These are phyloP conservation scores for Cuniculus paca DNA, from an alignment of 2,797 vertebrate species.

Conservation along the genomic window DNA sequence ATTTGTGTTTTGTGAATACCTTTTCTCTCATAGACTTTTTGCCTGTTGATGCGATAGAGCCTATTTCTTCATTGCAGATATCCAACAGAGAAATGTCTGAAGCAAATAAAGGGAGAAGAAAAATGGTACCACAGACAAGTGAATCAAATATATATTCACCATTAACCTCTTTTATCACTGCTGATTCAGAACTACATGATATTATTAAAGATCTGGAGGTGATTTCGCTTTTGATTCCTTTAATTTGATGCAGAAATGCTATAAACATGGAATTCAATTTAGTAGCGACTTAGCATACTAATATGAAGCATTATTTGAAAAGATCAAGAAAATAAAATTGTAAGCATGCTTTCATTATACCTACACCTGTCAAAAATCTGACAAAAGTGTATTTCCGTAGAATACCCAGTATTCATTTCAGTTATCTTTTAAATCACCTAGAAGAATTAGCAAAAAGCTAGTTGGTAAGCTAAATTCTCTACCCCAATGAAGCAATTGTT, in stretches of 20 bases:
- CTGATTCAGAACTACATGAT: conserved; percentile 94
- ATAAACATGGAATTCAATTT: conserved; percentile 47
- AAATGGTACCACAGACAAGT: conserved; percentile 88
- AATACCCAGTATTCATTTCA: neutral
- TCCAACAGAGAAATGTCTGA: conserved; percentile 85
- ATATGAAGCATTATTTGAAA: neutral
- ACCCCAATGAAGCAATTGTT: neutral
- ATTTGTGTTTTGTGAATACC: conserved; percentile 78
- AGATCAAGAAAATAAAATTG: conserved; percentile 48
- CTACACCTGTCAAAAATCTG: neutral
- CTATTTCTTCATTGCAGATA: conserved; percentile 79
- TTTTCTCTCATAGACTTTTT: conserved; percentile 89
- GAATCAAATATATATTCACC: conserved; percentile 91
- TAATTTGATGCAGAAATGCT: conserved; percentile 44
- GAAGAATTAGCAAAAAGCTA: conserved; percentile 6
- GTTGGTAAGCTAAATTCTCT: neutral
- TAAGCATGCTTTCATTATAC: neutral
- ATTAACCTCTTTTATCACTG: conserved; percentile 95
- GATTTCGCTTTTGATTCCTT: conserved; percentile 77
- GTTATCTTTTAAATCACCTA: neutral
- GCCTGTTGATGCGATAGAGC: conserved; percentile 89
- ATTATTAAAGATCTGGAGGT: conserved; percentile 96
- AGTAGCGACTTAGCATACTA: neutral
- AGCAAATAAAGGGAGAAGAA: conserved; percentile 92
- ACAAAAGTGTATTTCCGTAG: neutral